A percentile compares a stretch with the other conserved stretches of the same genome.
Evolutionary conservation across 2,888 invertebrate species (phyloP).

Genomic region (Acanthosepion lycidas): DNA sequence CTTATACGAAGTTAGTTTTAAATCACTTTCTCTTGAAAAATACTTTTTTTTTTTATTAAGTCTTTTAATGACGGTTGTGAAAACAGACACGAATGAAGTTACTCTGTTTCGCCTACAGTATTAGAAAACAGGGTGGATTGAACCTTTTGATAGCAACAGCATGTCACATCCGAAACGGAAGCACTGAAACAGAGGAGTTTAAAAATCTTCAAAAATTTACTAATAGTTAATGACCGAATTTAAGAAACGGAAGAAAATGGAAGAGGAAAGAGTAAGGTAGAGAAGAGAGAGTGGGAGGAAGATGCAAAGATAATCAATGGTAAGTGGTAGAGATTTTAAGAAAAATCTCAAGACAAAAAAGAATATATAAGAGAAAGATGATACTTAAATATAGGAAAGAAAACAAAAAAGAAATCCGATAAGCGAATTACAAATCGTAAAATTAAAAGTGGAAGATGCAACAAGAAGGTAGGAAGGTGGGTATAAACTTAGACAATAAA

Average conservation of each 20-base stretch:
- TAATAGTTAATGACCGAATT: neutral
- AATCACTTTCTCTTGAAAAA: neutral
- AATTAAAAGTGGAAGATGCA: neutral
- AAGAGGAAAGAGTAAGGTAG: neutral
- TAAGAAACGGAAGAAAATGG: neutral
- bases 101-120: neutral
- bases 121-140: neutral
- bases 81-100: neutral
- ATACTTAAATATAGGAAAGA: neutral
- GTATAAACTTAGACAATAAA: neutral
- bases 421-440: neutral
- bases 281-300: too few relatives aligned
- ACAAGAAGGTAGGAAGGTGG: neutral
- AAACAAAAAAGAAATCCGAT: neutral
- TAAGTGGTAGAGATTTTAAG: neutral
- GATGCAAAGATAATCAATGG: neutral
- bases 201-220: neutral
- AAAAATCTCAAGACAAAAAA: neutral
- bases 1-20: neutral
- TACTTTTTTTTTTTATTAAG: neutral
- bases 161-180: conserved; percentile 1
- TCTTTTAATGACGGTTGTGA: neutral
- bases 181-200: neutral
- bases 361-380: neutral
- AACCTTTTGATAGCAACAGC: neutral